These are phyloP conservation scores for Ptilodon capucinus DNA, from an alignment of 2,888 invertebrate species.

Conservation along the genomic window DNA sequence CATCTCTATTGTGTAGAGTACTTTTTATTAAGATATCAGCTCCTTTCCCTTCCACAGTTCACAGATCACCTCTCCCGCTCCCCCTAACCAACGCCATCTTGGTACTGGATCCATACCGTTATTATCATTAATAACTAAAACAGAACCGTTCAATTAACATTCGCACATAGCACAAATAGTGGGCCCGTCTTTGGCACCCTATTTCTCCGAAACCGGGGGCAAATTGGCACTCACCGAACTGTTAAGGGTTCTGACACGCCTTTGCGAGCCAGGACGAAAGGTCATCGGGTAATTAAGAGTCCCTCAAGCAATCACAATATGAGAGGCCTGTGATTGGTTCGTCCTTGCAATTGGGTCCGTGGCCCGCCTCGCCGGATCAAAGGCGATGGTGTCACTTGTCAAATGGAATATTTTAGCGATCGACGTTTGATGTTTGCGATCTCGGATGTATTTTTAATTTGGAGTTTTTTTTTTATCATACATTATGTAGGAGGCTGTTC, in stretches of 20 bases:
- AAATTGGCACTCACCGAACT: slow-evolving; percentile 67
- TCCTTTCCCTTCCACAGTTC: background rate
- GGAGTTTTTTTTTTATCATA: slow-evolving; percentile 36
- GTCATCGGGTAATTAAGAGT: slow-evolving; percentile 77
- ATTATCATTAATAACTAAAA: slow-evolving; percentile 30
- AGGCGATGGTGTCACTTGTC: slow-evolving; percentile 64
- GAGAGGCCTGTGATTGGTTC: slow-evolving; percentile 66
- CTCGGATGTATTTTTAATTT: slow-evolving; percentile 51
- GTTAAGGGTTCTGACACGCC: slow-evolving; percentile 65
- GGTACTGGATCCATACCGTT: slow-evolving; percentile 3
- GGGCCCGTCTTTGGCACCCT: slow-evolving; percentile 36
- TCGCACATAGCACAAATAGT: slow-evolving; percentile 32
- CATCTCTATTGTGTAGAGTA: no score
- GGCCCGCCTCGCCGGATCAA: slow-evolving; percentile 61
- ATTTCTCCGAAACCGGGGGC: slow-evolving; percentile 37
- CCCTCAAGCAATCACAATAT: slow-evolving; percentile 76
- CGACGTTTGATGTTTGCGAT: slow-evolving; percentile 54
- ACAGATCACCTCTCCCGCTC: background rate
- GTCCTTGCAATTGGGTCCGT: slow-evolving; percentile 40
- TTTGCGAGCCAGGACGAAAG: slow-evolving; percentile 57
- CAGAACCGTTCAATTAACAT: slow-evolving; percentile 34
- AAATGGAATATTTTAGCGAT: slow-evolving; percentile 74
- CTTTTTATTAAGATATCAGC: no score
- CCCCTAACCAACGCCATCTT: background rate
- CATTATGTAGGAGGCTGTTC: slow-evolving; percentile 27